Evolutionary conservation across 92 coral and sea anemone species (phyloP).

Genomic region (Siderastrea radians): DNA sequence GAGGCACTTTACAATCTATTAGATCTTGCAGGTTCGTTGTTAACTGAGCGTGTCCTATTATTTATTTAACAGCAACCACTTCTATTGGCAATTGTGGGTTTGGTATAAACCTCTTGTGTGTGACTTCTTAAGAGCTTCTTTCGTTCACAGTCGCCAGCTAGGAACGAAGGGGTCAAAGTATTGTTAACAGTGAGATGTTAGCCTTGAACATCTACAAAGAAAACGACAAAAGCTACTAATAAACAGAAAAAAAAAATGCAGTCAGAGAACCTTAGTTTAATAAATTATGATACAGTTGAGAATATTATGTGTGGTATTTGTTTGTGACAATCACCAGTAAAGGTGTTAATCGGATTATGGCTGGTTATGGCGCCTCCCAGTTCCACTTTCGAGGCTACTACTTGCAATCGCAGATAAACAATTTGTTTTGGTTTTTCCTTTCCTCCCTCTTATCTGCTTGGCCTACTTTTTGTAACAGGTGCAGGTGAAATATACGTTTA

Average conservation of each 20-base stretch:
- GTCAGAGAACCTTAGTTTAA: slow-evolving; percentile 51
- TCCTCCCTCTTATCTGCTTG: too few relatives aligned
- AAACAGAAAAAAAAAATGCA: slow-evolving; percentile 29
- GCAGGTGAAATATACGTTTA: too few relatives aligned
- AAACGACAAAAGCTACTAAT: slow-evolving; percentile 5
- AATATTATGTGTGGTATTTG: neutral
- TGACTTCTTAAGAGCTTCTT: neutral
- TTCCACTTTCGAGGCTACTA: too few relatives aligned
- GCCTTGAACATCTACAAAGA: slow-evolving; percentile 18
- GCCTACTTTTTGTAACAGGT: too few relatives aligned
- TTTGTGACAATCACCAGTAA: neutral
- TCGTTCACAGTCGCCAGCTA: slow-evolving; percentile 12
- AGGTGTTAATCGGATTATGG: too few relatives aligned
- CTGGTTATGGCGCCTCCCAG: too few relatives aligned
- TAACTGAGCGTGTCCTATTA: neutral
- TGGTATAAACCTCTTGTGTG: neutral
- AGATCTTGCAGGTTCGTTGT: neutral
- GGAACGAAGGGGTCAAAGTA: slow-evolving; percentile 16
- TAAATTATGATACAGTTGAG: slow-evolving; percentile 54
- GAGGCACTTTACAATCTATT: neutral
- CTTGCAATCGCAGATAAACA: too few relatives aligned
- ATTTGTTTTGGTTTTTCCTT: too few relatives aligned
- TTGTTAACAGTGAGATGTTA: slow-evolving; percentile 20
- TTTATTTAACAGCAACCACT: neutral
- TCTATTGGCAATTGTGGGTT: neutral